Evolutionary conservation across 30 jellyfish, hydroid and myxozoan genomes (phyloP).

Genomic region (Aurelia aurita): DNA sequence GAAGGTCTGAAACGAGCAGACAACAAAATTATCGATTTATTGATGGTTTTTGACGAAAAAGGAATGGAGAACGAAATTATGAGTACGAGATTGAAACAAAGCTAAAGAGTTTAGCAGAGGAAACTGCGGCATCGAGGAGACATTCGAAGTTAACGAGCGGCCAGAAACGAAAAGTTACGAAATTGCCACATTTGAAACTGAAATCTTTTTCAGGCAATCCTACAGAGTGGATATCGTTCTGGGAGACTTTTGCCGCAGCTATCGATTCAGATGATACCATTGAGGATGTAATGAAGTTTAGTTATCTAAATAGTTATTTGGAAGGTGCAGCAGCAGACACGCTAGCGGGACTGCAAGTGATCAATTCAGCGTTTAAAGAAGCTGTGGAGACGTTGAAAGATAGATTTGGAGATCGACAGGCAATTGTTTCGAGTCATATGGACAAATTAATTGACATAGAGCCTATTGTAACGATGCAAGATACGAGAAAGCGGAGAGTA

Average conservation of each 20-base stretch:
- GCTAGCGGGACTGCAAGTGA: neutral
- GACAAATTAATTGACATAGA: too few relatives aligned
- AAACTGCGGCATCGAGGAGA: neutral
- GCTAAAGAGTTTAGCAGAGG: neutral
- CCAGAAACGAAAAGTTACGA: neutral
- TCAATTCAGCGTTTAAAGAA: neutral
- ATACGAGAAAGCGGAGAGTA: too few relatives aligned
- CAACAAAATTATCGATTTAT: neutral
- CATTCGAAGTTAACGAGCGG: too few relatives aligned
- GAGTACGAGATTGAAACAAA: neutral
- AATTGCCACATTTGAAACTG: neutral
- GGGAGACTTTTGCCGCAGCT: too few relatives aligned
- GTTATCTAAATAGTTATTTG: too few relatives aligned
- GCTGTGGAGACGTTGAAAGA: neutral
- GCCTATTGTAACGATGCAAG: too few relatives aligned
- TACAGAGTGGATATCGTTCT: too few relatives aligned
- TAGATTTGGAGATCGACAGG: neutral
- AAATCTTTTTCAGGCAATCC: neutral
- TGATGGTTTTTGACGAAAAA: neutral
- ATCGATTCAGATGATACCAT: too few relatives aligned
- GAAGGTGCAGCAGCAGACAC: too few relatives aligned
- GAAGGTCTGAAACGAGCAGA: neutral
- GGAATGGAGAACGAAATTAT: neutral
- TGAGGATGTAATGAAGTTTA: too few relatives aligned
- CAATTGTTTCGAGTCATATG: neutral